Percentiles rank a stretch among this genome's conserved stretches.
Evolutionary conservation across 2,113 vertebrate species (phyloP).

Genomic region (Scomber colias): DNA sequence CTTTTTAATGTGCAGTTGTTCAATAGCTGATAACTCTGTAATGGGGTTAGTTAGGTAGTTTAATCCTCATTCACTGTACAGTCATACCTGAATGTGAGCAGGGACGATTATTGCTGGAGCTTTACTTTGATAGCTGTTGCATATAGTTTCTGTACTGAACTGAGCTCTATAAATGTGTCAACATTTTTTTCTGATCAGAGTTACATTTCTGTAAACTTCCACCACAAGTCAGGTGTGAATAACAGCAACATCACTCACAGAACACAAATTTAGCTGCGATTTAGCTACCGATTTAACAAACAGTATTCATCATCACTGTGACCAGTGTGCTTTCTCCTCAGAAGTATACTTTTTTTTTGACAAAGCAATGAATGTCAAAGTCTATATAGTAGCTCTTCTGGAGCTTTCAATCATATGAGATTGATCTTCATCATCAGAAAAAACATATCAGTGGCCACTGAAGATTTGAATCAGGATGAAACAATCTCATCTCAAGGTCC

Average conservation of each 20-base stretch:
- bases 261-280: neutral
- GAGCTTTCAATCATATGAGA: constrained; percentile 6
- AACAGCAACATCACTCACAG: constrained; percentile 8
- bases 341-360: constrained; percentile 1
- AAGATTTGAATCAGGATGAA: neutral
- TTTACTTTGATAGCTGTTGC: neutral
- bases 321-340: neutral
- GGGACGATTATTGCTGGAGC: neutral
- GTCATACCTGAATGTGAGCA: constrained; percentile 11
- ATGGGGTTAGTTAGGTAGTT: neutral
- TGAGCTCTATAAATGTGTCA: neutral
- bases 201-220: constrained; percentile 12
- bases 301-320: neutral
- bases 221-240: constrained; percentile 15
- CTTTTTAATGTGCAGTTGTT: constrained; percentile 15
- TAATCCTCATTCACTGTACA: neutral
- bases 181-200: neutral
- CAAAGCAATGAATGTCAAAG: neutral
- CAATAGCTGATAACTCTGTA: constrained; percentile 20
- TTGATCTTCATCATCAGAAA: constrained; percentile 7
- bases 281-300: neutral
- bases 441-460: neutral
- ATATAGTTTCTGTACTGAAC: neutral
- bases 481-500: neutral
- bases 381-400: neutral